Conservation (phyloP, 1,140 invertebrate genomes). For the Tetramorium parvispinum region DNA sequence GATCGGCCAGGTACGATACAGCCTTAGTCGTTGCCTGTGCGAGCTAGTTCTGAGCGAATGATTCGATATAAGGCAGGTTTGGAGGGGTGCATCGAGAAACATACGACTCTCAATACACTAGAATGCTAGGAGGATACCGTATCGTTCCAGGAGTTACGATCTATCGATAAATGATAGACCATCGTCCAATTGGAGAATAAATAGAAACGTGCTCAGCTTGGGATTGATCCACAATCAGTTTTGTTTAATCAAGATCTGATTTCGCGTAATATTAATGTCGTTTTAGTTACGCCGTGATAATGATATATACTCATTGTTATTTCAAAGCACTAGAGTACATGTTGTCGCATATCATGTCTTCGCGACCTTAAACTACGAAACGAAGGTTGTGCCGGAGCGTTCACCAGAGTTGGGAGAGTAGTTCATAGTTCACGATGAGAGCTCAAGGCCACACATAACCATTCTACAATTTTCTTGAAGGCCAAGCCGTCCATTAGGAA, state of each 20-base stretch:
- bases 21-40: slow-evolving; percentile 30
- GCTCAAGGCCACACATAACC: slow-evolving; percentile 6
- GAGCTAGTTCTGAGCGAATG: slow-evolving; percentile 62
- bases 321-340: background rate
- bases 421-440: slow-evolving; percentile 43
- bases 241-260: slow-evolving; percentile 22
- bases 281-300: background rate
- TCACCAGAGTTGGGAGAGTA: background rate
- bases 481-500: slow-evolving; percentile 22
- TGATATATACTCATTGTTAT: background rate
- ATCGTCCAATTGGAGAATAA: slow-evolving; percentile 32
- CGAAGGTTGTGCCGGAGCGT: background rate
- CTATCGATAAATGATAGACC: slow-evolving; percentile 54
- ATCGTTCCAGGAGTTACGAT: background rate
- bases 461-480: slow-evolving; percentile 50
- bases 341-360: background rate
- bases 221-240: background rate
- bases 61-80: slow-evolving; percentile 36
- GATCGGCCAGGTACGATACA: slow-evolving; percentile 58
- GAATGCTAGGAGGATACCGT: slow-evolving; percentile 16
- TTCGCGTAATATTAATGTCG: background rate
- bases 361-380: slow-evolving; percentile 22
- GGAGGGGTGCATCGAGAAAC: slow-evolving; percentile 23
- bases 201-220: slow-evolving; percentile 14
- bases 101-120: background rate